Evolutionary conservation across 2,797 vertebrate genomes (phyloP), one percentile per base, ranked within the genome.

Genomic region (Leptatherina wallacei): DNA sequence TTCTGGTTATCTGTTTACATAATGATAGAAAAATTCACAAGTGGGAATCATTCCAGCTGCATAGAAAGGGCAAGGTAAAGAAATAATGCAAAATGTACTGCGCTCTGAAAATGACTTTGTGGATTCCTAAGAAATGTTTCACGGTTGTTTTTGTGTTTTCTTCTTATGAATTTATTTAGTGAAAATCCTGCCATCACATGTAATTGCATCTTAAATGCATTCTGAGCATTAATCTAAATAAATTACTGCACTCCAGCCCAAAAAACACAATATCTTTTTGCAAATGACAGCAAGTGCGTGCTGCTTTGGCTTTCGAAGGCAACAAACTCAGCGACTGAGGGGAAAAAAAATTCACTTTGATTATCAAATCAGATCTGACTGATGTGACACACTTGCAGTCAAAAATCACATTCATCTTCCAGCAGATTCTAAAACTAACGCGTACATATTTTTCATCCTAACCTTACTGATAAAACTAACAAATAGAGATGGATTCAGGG

Each of bases 401-500:
- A 79, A 80, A 89, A 90, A 84, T 82, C 71, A 33, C 84, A 91
- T 90, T 84, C 60, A 79, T 88, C 90, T 85, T 85, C 71, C 62
- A 0, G 59, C 66, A 5, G 77, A 84, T 76, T 87, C 76, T 81
- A 77, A 89, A 91, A 90, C 55, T 73, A 85, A 89, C 84, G 80
- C 66, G 9, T 3, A 3, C 74, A 65, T 80, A 87, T 91, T 87
- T 84, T 88, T 92, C 88, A 85, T 76, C 82, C 85, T 85, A 85
- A 88, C 82, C 84, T 85, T 86, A 83, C 84, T 78, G 88, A 89
- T 89, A 93, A 88, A 91, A 91, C 80, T 77, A 89, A 90, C 88
- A 92, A 90, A 94, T 89, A 91, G 85, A 89, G 89, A 92, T 83
- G 78, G 90, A 93, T 93, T 87, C 80, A 70, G 71, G 71, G 71